Percentiles rank a stretch among this genome's conserved stretches.
These are phyloP conservation scores for Crax fasciolata DNA, from an alignment of 2,797 vertebrate genomes.

Conservation along the genomic window DNA sequence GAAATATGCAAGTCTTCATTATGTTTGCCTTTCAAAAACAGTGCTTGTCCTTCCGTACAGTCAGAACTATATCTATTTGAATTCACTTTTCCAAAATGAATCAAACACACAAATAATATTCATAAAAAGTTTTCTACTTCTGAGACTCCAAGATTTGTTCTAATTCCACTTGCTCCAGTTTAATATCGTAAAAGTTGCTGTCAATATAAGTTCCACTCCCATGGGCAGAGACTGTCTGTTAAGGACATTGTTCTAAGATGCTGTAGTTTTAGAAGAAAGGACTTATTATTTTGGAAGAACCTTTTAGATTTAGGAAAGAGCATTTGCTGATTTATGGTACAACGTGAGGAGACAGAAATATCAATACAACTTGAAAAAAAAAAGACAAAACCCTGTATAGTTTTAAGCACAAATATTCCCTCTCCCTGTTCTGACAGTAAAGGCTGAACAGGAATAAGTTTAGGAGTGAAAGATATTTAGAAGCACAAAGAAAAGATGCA, in stretches of 20 bases:
- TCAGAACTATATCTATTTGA: not conserved
- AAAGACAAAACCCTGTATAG: not conserved
- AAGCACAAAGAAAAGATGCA: not conserved
- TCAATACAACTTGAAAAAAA: fast-evolving
- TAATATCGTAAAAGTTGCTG: not conserved
- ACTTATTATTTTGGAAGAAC: not conserved
- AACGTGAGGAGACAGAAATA: not conserved
- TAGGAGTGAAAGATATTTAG: not conserved
- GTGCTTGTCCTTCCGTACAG: not conserved
- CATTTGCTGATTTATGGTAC: not conserved
- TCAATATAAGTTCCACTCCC: not conserved
- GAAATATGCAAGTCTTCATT: constrained; percentile 41
- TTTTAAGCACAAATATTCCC: not conserved
- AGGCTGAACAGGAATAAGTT: not conserved
- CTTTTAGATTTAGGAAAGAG: not conserved
- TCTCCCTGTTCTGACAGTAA: not conserved
- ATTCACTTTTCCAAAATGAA: not conserved
- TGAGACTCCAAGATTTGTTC: not conserved
- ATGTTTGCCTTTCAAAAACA: constrained; percentile 11
- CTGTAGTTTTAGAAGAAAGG: not conserved
- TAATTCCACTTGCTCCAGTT: not conserved
- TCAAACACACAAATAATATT: not conserved
- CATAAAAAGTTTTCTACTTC: not conserved
- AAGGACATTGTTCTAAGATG: not conserved
- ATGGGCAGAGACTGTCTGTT: not conserved